phyloP scores from a whole-genome alignment of 2,888 invertebrate species.

The Tetragonisca angustula region DNA sequence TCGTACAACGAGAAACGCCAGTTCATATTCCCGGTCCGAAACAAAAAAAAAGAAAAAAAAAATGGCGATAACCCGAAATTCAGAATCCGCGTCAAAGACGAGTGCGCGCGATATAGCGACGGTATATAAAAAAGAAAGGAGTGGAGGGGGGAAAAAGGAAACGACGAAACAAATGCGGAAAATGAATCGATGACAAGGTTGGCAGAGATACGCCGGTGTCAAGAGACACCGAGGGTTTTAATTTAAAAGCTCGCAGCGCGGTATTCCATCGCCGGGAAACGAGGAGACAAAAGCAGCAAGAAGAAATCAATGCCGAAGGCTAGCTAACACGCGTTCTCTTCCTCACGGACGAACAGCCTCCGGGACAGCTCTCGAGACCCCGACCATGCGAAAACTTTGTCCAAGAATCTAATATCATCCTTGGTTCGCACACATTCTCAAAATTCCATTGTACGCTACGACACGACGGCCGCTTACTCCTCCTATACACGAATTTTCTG shows the following conservation, averaged over 20 bases:
- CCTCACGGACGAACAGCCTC: conserved; percentile 66
- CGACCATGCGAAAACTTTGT: conserved; percentile 82
- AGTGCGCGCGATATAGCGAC: no score
- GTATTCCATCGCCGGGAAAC: conserved; percentile 43
- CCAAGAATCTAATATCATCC: conserved; percentile 84
- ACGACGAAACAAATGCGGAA: neutral
- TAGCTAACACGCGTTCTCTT: conserved; percentile 71
- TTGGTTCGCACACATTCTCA: conserved; percentile 81
- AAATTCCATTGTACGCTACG: conserved; percentile 72
- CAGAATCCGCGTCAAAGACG: no score
- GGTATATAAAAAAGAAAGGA: neutral
- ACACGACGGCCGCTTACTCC: conserved; percentile 51
- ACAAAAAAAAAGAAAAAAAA: no score
- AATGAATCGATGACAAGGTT: conserved; percentile 12
- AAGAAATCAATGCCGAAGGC: conserved; percentile 72
- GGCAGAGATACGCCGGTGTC: conserved; percentile 15
- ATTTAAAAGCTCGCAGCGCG: conserved; percentile 44
- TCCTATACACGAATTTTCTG: neutral
- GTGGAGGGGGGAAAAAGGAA: neutral
- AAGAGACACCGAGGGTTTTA: conserved; percentile 45
- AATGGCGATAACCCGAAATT: no score
- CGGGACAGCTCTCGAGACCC: conserved; percentile 74
- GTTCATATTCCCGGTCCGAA: no score
- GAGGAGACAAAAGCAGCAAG: conserved; percentile 51
- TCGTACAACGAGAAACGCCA: no score